phyloP scores from a whole-genome alignment of 2,888 invertebrate species.

The Glaucopsyche alexis region DNA sequence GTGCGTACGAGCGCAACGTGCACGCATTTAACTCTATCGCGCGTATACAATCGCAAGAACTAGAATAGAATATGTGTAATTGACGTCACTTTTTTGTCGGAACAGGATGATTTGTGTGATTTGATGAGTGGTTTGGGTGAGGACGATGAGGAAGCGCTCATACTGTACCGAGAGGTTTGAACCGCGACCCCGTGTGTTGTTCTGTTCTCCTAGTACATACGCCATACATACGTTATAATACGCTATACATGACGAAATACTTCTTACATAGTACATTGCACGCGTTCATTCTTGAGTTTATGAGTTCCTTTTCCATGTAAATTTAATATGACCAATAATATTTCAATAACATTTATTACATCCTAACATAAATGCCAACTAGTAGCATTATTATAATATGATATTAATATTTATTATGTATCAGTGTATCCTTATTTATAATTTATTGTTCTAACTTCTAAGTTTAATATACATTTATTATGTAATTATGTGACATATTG shows the following conservation, averaged over 20 bases:
- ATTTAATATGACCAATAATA: background rate
- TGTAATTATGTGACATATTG: no score
- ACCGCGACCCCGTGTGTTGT: constrained; percentile 36
- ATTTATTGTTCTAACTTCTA: background rate
- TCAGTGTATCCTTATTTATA: background rate
- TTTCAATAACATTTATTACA: background rate
- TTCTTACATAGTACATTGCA: constrained; percentile 1
- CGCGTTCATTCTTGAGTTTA: background rate
- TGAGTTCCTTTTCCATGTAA: background rate
- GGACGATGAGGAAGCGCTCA: constrained; percentile 77
- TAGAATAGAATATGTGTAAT: constrained; percentile 10
- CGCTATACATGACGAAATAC: background rate
- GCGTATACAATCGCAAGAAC: constrained; percentile 10
- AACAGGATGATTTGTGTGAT: constrained; percentile 80
- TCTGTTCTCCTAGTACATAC: constrained; percentile 22
- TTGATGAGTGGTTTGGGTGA: constrained; percentile 80
- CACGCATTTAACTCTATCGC: background rate
- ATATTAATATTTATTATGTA: background rate
- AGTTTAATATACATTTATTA: background rate
- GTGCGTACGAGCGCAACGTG: background rate
- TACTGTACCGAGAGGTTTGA: constrained; percentile 74
- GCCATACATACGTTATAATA: background rate
- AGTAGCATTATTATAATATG: background rate
- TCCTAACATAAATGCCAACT: no score
- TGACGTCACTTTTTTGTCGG: constrained; percentile 63